A percentile compares a stretch with the other conserved stretches of the same genome.
phyloP scores from a whole-genome alignment of 2,113 vertebrate species.

The Oceanodroma tethys region DNA sequence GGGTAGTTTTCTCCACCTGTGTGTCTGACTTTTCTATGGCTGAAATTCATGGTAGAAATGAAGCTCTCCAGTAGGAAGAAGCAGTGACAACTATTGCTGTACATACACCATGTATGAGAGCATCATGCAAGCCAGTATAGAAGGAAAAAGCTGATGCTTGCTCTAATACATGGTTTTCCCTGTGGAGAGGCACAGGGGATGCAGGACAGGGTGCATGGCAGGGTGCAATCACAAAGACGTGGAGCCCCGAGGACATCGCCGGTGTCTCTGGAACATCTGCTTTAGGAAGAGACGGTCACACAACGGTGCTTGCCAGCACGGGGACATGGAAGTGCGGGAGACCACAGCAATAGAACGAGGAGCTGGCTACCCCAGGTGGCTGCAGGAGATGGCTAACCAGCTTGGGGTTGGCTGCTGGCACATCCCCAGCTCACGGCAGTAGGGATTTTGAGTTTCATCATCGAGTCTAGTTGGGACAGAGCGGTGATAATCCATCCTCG shows the following conservation, averaged over 20 bases:
- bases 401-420: neutral
- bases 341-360: neutral
- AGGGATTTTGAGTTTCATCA: neutral
- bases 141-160: neutral
- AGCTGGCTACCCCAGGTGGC: neutral
- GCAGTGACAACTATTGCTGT: neutral
- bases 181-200: neutral
- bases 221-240: neutral
- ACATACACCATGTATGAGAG: neutral
- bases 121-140: neutral
- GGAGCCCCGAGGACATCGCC: neutral
- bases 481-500: neutral
- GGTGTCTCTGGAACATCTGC: fast-evolving
- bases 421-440: fast-evolving
- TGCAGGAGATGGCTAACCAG: neutral
- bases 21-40: neutral
- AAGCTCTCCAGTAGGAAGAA: neutral
- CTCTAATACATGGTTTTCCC: neutral
- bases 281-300: neutral
- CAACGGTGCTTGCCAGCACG: neutral
- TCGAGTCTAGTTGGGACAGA: fast-evolving
- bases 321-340: neutral
- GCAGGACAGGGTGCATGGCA: neutral
- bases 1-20: neutral
- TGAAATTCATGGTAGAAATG: neutral